A percentile compares a stretch with the other conserved stretches of the same genome.
Evolutionary conservation across 2,888 invertebrate genomes (phyloP).

Genomic region (Agriopis marginaria): DNA sequence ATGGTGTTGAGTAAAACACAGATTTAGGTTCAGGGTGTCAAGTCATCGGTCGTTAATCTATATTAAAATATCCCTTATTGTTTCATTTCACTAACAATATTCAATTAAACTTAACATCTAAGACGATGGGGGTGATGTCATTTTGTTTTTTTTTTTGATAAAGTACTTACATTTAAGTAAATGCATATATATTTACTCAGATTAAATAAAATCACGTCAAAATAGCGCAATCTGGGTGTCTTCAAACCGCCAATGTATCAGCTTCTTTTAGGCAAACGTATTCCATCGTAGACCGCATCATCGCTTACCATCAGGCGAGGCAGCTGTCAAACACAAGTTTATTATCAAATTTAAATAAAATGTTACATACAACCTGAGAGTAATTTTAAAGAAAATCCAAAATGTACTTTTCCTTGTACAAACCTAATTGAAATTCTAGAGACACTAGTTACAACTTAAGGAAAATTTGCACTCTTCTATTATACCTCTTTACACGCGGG

Average conservation of each 20-base stretch:
- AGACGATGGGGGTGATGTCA: slow-evolving; percentile 32
- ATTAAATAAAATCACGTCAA: too few species aligned
- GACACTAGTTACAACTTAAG: slow-evolving; percentile 7
- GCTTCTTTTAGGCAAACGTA: too few species aligned
- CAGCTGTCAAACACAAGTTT: too few species aligned
- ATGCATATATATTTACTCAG: too few species aligned
- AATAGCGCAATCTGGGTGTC: too few species aligned
- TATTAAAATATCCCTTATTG: slow-evolving; percentile 84
- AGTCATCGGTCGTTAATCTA: slow-evolving; percentile 84
- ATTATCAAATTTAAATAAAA: background rate
- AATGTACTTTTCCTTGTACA: background rate
- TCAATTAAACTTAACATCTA: slow-evolving; percentile 66
- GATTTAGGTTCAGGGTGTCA: slow-evolving; percentile 73
- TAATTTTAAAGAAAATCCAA: too few species aligned
- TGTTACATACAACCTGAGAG: too few species aligned
- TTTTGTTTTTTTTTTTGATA: slow-evolving; percentile 9
- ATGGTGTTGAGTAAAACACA: slow-evolving; percentile 48
- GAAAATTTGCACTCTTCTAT: slow-evolving; percentile 10
- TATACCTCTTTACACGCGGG: slow-evolving; percentile 6
- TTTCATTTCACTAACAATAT: slow-evolving; percentile 76
- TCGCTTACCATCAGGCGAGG: too few species aligned
- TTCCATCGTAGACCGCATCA: too few species aligned
- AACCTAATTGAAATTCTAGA: slow-evolving; percentile 20
- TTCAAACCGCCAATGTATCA: too few species aligned
- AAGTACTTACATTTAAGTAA: too few species aligned